Evolutionary conservation across 2,797 vertebrate species (phyloP).

Genomic region (Chelidonichthys spinosus): DNA sequence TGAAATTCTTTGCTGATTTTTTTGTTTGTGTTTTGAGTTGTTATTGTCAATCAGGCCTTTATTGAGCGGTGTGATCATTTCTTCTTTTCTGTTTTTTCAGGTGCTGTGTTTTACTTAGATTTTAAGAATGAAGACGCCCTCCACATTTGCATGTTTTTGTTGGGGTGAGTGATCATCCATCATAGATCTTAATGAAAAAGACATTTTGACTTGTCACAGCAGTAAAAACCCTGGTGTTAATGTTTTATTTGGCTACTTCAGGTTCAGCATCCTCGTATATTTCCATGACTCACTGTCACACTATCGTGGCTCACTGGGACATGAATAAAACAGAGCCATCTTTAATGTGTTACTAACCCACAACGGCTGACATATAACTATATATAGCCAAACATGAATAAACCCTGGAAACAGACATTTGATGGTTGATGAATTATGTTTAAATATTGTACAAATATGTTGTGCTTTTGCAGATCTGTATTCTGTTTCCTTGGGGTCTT

Average conservation of each 20-base stretch:
- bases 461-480: constrained; percentile 82
- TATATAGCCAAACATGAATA: background rate
- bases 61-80: background rate
- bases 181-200: background rate
- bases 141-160: constrained; percentile 93
- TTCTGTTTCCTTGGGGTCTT: constrained; percentile 93
- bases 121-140: constrained; percentile 90
- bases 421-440: background rate
- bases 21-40: background rate
- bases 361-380: too few relatives aligned
- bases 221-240: background rate
- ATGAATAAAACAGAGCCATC: background rate
- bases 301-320: background rate
- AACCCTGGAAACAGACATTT: background rate
- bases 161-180: constrained; percentile 88
- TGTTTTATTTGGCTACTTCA: background rate
- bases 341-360: background rate
- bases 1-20: background rate
- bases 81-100: constrained; percentile 75
- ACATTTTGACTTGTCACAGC: background rate
- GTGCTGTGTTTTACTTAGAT: constrained; percentile 94
- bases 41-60: background rate
- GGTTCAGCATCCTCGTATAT: background rate
- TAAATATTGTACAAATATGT: background rate
- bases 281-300: background rate